Percentiles rank a stretch among this genome's conserved stretches.
These are phyloP conservation scores for Stigmatopora nigra DNA, from an alignment of 2,113 vertebrate genomes.

Conservation along the genomic window DNA sequence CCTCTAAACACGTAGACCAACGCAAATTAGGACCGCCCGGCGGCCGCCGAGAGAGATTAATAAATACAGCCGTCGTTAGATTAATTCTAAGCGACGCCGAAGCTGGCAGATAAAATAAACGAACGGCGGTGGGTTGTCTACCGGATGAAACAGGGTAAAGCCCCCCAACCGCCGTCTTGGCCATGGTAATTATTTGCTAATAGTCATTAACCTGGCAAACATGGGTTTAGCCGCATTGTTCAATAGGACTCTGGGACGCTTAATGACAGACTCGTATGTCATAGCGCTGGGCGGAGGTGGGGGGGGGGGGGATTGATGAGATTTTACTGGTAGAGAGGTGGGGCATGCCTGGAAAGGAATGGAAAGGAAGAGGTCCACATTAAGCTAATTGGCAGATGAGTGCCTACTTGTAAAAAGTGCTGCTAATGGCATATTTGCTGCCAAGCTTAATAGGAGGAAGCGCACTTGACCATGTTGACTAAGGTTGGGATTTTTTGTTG, in stretches of 20 bases:
- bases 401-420: conserved; percentile 99
- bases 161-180: conserved; percentile 82
- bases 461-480: conserved; percentile 73
- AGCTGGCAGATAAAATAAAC: conserved; percentile 68
- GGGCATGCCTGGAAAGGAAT: conserved; percentile 91
- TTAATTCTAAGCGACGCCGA: conserved; percentile 86
- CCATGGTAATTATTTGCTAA: conserved; percentile 99
- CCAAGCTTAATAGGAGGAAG: conserved; percentile 80
- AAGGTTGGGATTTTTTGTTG: conserved; percentile 60
- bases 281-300: conserved; percentile 82
- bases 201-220: conserved; percentile 99
- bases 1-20: conserved; percentile 37
- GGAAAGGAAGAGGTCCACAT: conserved; percentile 80
- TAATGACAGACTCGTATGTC: conserved; percentile 99
- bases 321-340: conserved; percentile 71
- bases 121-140: conserved; percentile 77
- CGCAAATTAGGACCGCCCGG: conserved; percentile 48
- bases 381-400: conserved; percentile 99
- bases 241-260: conserved; percentile 94
- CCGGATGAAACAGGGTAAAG: conserved; percentile 87
- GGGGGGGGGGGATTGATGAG: conserved; percentile 75
- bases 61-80: conserved; percentile 84
- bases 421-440: conserved; percentile 98
- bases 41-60: conserved; percentile 63
- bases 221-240: conserved; percentile 98